A percentile compares a stretch with the other conserved stretches of the same genome.
phyloP scores from a whole-genome alignment of 2,797 vertebrate species.

The Threskiornis aethiopicus region DNA sequence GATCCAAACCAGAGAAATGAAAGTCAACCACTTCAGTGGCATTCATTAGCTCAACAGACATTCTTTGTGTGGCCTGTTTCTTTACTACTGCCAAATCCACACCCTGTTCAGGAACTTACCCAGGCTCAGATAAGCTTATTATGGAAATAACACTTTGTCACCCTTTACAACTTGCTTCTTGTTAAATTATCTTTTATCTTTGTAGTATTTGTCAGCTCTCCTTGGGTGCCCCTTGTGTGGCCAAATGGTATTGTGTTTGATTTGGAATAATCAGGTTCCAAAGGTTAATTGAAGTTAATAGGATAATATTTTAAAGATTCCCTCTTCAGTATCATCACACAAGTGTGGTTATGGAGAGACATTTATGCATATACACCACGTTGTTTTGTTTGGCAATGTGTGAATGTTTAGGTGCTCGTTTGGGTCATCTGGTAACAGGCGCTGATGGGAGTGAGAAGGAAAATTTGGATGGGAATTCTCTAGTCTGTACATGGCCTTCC shows the following conservation, averaged over 20 bases:
- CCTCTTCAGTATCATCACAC: background rate
- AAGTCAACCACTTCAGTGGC: constrained; percentile 78
- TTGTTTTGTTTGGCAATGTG: background rate
- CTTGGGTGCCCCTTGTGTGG: constrained; percentile 58
- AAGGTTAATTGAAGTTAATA: background rate
- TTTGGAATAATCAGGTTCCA: constrained; percentile 16
- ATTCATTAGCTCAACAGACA: constrained; percentile 82
- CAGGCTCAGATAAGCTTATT: constrained; percentile 80
- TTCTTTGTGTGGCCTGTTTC: constrained; percentile 81
- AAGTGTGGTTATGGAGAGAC: background rate
- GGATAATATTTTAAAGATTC: background rate
- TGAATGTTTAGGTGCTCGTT: background rate
- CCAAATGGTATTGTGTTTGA: constrained; percentile 12
- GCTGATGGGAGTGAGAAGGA: background rate
- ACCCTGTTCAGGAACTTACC: constrained; percentile 79
- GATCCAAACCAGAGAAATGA: constrained; percentile 83
- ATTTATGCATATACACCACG: background rate
- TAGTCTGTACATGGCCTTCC: background rate
- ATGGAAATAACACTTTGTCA: constrained; percentile 84
- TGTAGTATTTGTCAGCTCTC: constrained; percentile 76
- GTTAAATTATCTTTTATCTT: constrained; percentile 83
- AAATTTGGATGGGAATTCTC: background rate
- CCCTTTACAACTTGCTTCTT: constrained; percentile 78
- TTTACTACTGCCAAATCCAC: constrained; percentile 80
- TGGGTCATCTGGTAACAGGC: background rate